Conservation (phyloP, 2,797 vertebrate species). For the Oreochromis grahami region DNA sequence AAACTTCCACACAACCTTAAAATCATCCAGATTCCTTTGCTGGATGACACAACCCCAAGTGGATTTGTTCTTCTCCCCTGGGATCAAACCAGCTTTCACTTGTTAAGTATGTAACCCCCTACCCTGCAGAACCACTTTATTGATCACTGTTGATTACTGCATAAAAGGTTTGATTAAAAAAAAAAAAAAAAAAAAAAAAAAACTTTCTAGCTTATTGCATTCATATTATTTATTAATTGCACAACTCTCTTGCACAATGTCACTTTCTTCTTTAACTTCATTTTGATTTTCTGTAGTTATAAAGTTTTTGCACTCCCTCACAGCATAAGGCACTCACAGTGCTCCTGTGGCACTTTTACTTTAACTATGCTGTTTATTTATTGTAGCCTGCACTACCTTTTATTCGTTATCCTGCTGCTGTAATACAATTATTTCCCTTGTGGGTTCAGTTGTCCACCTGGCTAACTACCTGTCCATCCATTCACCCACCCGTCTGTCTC, state of each 20-base stretch:
- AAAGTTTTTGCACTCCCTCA: neutral
- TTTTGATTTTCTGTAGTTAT: neutral
- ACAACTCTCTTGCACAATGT: neutral
- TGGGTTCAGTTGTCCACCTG: neutral
- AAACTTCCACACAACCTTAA: neutral
- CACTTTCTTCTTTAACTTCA: neutral
- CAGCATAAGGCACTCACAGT: neutral
- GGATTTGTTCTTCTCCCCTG: neutral
- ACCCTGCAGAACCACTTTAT: neutral
- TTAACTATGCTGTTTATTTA: neutral
- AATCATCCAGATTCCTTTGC: neutral
- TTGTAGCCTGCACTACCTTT: neutral
- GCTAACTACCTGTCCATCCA: neutral
- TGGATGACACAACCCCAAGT: neutral
- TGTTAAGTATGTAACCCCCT: fast-evolving
- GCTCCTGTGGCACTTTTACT: neutral
- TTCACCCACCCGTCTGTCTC: neutral
- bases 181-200: neutral
- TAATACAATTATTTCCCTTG: neutral
- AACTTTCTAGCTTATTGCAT: neutral
- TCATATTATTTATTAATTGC: neutral
- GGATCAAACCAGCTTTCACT: neutral
- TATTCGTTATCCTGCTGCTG: neutral
- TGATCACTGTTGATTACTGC: neutral
- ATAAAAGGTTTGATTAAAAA: neutral